Base-by-base conservation (phyloP, 2,888 invertebrate genomes). In the Cephus sareptanus region DNA sequence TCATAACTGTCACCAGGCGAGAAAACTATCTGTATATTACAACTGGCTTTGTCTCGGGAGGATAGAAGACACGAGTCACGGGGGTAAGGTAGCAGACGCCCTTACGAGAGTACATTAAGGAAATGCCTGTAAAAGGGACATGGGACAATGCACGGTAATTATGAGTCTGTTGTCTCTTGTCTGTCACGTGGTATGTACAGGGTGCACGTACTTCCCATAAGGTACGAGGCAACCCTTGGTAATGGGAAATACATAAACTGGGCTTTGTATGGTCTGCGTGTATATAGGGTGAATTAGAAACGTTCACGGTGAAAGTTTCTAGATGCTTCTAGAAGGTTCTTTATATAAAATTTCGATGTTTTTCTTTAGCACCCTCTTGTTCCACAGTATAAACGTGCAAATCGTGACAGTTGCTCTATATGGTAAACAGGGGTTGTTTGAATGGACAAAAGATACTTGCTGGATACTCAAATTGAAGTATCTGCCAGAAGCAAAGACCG, bases 41-140 rank as follows among this genome's bases (percentile, higher is more conserved):
- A 23, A 23, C 23, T 56, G 56, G 56, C 56, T 56, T 56, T 56
- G 56, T 56, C 23, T 9, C 56, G 23, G 9, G 56, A 56, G 23
- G 23, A 9, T 23, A 9, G 23, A 56, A 56, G 56, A 56, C 56
- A 33, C 31, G 33, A 71, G 71, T 71, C 71, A 31, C 71, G 31
- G 31, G 33, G 12, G 33, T 56, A 23, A 56, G 23, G 23, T 31
- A 71, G 31, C 71, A 71, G 13, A 23, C 71, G 4, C 31, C 30
- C 71, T 56, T 56, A 23, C 23, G 56, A 23, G 12, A 9, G 71
- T 11, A 31, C 33, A 71, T 71, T 34, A 71, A 71, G 71, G 31
- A 31, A 34, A 71, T 71, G 71, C 31, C 71, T 71, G 13, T 71
- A 71, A 71, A 71, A 71, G 71, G 13, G 33, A 71, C 71, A 71